phyloP scores from a whole-genome alignment of 2,888 invertebrate species.

The Taphrorychus bicolor region DNA sequence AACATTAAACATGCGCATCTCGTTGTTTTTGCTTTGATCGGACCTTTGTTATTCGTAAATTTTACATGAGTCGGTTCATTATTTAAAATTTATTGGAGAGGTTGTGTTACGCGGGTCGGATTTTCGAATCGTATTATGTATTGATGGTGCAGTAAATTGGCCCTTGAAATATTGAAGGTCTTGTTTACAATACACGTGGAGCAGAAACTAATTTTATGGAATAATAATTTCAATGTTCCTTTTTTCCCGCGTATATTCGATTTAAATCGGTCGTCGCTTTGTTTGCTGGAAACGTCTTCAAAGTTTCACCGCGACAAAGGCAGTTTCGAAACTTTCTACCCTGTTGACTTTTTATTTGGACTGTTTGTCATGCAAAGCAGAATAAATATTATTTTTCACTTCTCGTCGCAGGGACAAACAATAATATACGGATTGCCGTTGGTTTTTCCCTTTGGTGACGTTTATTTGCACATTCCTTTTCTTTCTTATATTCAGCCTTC shows the following conservation, averaged over 20 bases:
- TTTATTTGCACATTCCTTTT: neutral
- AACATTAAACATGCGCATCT: slow-evolving; percentile 4
- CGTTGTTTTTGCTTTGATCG: neutral
- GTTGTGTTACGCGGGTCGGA: neutral
- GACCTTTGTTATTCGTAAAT: slow-evolving; percentile 1
- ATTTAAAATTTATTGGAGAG: neutral
- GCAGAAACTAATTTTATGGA: neutral
- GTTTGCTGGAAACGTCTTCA: neutral
- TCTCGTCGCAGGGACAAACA: slow-evolving; percentile 13
- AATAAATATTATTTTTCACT: slow-evolving; percentile 18
- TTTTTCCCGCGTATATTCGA: neutral
- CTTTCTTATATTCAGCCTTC: neutral
- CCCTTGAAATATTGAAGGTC: neutral
- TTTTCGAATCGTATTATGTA: neutral
- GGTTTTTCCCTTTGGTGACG: slow-evolving; percentile 9
- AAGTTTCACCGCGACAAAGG: slow-evolving; percentile 5
- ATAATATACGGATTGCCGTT: neutral
- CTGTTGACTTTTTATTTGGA: slow-evolving; percentile 15
- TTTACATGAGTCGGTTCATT: neutral
- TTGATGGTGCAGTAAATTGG: slow-evolving; percentile 1
- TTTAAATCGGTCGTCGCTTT: neutral
- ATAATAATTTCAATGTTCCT: neutral
- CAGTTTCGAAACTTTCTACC: slow-evolving; percentile 1
- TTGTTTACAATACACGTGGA: too few species aligned
- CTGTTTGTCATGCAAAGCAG: slow-evolving; percentile 15